Percentiles rank a stretch among this genome's conserved stretches.
Evolutionary conservation across 2,113 vertebrate genomes (phyloP).

Genomic region (Cinclus cinclus): DNA sequence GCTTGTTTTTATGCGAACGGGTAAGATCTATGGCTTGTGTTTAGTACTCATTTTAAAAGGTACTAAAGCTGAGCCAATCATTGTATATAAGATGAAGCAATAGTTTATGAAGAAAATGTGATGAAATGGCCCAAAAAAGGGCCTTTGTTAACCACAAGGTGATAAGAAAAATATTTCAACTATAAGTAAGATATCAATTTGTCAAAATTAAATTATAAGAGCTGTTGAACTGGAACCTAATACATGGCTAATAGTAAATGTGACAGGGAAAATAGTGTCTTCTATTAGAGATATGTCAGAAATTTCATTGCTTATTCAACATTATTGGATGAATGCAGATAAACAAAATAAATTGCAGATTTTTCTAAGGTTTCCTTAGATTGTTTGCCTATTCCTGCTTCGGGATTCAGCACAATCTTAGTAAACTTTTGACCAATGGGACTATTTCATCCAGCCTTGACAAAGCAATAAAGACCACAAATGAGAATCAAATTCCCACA

Average conservation of each 20-base stretch:
- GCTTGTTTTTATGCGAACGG: conserved; percentile 60
- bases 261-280: conserved; percentile 25
- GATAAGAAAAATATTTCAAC: not conserved
- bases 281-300: conserved; percentile 61
- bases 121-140: conserved; percentile 35
- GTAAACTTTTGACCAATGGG: not conserved
- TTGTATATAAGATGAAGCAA: conserved; percentile 38
- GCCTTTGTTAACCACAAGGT: not conserved
- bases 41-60: conserved; percentile 60
- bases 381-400: not conserved
- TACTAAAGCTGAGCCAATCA: conserved; percentile 56
- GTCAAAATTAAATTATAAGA: conserved; percentile 64
- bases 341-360: conserved; percentile 26
- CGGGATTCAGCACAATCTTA: not conserved
- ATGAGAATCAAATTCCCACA: not conserved
- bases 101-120: conserved; percentile 36
- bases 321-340: conserved; percentile 16
- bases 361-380: conserved; percentile 12
- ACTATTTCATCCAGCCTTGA: not conserved
- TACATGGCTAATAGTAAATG: conserved; percentile 35
- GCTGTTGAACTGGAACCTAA: conserved; percentile 53
- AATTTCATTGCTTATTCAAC: conserved; percentile 47
- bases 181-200: conserved; percentile 53
- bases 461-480: not conserved
- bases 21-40: conserved; percentile 58